These are phyloP conservation scores for Elachura formosa DNA, from an alignment of 2,113 vertebrate species.

Conservation along the genomic window DNA sequence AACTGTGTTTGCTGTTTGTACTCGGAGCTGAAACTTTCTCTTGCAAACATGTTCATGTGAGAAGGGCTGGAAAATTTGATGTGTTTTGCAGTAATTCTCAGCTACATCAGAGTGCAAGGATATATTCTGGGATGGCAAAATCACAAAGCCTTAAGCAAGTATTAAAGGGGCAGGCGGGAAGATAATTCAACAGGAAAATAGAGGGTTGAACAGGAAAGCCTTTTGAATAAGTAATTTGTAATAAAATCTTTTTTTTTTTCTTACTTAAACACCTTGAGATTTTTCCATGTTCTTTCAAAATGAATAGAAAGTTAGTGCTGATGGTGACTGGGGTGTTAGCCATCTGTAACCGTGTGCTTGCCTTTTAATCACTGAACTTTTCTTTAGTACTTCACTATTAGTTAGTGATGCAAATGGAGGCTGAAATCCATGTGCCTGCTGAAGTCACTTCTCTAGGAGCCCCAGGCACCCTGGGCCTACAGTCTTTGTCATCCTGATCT, in stretches of 20 bases:
- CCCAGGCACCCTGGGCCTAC: slow-evolving; percentile 70
- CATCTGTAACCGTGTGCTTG: background rate
- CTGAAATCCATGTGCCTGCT: slow-evolving; percentile 63
- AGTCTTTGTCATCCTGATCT: slow-evolving; percentile 70
- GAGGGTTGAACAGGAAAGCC: background rate
- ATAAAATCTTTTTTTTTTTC: background rate
- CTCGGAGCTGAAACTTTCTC: background rate
- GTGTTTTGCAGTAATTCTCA: background rate
- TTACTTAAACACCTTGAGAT: background rate
- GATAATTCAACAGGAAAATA: slow-evolving; percentile 31
- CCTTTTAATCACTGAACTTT: slow-evolving; percentile 9
- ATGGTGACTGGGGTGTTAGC: background rate
- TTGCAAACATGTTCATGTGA: background rate
- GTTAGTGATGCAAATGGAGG: slow-evolving; percentile 62
- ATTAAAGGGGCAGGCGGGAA: slow-evolving; percentile 1
- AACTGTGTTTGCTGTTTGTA: background rate
- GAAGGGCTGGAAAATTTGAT: background rate
- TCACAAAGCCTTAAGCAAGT: slow-evolving; percentile 32
- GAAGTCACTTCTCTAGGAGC: slow-evolving; percentile 68
- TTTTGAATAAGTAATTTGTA: background rate
- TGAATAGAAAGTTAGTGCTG: background rate
- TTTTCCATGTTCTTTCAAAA: background rate
- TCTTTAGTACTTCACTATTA: slow-evolving; percentile 8
- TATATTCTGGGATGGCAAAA: background rate
- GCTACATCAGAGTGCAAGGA: background rate